A percentile compares a stretch with the other conserved stretches of the same genome.
phyloP scores from a whole-genome alignment of 2,888 invertebrate species.

The Tupiocoris notatus region DNA sequence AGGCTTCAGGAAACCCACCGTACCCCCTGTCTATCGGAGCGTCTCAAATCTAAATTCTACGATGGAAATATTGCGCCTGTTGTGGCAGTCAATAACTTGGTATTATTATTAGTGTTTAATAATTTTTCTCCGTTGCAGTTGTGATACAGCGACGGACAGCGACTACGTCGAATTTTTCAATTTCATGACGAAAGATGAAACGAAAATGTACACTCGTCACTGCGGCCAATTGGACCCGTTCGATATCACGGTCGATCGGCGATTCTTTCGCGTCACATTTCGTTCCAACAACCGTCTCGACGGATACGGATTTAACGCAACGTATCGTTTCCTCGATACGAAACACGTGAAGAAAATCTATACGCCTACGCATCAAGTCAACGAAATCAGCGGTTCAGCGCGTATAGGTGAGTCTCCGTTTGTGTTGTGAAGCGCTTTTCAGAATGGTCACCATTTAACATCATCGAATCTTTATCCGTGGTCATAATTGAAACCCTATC shows the following conservation, averaged over 20 bases:
- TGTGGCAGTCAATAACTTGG: too few relatives aligned
- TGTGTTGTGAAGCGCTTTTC: too few relatives aligned
- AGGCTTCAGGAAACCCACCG: too few relatives aligned
- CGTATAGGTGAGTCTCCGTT: not conserved
- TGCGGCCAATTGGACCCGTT: slow-evolving; percentile 84
- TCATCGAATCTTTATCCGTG: too few relatives aligned
- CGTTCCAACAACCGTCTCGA: slow-evolving; percentile 90
- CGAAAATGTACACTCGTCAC: slow-evolving; percentile 76
- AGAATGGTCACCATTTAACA: too few relatives aligned
- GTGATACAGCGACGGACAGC: slow-evolving; percentile 84
- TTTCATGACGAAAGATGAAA: slow-evolving; percentile 83
- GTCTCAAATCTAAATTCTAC: too few relatives aligned
- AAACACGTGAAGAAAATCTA: slow-evolving; percentile 19
- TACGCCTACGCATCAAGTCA: not conserved
- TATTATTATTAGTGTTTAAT: too few relatives aligned
- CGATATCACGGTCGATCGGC: slow-evolving; percentile 79
- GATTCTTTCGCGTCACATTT: slow-evolving; percentile 93
- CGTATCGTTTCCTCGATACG: slow-evolving; percentile 71
- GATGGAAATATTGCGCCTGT: too few relatives aligned
- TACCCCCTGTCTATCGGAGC: too few relatives aligned
- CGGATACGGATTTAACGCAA: slow-evolving; percentile 89
- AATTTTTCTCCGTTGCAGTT: too few relatives aligned
- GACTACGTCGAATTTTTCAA: slow-evolving; percentile 97
- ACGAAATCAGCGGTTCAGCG: not conserved
- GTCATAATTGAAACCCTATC: too few relatives aligned